Conservation (phyloP, 2,113 vertebrate genomes). For the Rhinichthys klamathensis region DNA sequence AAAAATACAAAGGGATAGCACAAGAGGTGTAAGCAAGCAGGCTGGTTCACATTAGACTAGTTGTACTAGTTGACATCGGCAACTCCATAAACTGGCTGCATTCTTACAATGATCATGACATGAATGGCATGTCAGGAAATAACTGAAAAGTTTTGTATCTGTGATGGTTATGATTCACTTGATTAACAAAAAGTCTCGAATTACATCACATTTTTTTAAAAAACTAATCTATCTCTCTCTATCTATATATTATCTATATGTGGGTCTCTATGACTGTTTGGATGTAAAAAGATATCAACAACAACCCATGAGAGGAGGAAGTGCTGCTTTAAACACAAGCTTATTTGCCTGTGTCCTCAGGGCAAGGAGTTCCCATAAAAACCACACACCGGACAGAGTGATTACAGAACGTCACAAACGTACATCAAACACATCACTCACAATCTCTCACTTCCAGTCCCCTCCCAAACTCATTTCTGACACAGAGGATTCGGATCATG, state of each 20-base stretch:
- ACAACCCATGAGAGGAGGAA: constrained; percentile 65
- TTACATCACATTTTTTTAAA: too few relatives aligned
- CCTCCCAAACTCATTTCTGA: constrained; percentile 23
- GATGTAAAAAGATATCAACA: constrained; percentile 47
- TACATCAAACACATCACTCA: constrained; percentile 61
- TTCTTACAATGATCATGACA: not conserved
- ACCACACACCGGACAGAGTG: constrained; percentile 73
- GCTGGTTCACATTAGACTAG: not conserved
- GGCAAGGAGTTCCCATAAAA: constrained; percentile 77
- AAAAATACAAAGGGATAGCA: not conserved
- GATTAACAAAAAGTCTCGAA: not conserved
- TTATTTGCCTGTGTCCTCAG: constrained; percentile 68
- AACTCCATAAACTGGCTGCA: not conserved
- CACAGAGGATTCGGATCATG: constrained; percentile 44
- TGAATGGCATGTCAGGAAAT: not conserved
- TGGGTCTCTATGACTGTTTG: not conserved
- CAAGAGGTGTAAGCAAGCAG: not conserved
- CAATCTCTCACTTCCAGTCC: constrained; percentile 39
- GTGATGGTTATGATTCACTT: not conserved
- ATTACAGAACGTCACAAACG: constrained; percentile 74
- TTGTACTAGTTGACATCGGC: not conserved
- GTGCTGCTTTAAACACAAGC: constrained; percentile 72
- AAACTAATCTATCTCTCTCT: too few relatives aligned
- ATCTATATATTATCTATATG: too few relatives aligned
- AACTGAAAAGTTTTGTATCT: not conserved